Conservation (phyloP, 2,797 vertebrate species). For the Pipistrellus kuhlii region DNA sequence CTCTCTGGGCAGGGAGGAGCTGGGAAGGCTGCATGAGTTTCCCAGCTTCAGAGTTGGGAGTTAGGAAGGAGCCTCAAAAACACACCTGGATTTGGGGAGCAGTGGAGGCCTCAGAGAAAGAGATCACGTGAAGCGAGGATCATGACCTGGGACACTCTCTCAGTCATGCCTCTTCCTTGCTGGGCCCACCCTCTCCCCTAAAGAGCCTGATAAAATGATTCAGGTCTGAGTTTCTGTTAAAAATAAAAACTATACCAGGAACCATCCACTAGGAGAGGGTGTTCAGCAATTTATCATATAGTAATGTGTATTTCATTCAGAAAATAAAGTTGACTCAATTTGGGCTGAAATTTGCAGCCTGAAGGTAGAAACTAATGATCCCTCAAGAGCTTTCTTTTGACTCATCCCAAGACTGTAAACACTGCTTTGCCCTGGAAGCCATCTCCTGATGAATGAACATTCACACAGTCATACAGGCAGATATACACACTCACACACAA, state of each 20-base stretch:
- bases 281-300: background rate
- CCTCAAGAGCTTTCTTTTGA: constrained; percentile 6
- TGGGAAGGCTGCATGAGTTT: background rate
- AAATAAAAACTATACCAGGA: background rate
- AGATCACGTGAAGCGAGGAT: background rate
- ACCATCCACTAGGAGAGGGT: background rate
- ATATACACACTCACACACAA: background rate
- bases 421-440: background rate
- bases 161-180: no score
- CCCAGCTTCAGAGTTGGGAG: background rate
- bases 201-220: background rate
- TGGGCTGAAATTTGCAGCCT: constrained; percentile 16
- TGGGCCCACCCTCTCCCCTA: background rate
- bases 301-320: background rate
- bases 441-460: background rate
- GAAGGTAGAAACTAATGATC: background rate
- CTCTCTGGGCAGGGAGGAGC: background rate
- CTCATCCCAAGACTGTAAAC: background rate
- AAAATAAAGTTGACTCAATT: background rate
- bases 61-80: background rate
- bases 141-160: background rate
- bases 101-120: background rate
- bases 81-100: background rate
- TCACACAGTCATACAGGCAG: background rate
- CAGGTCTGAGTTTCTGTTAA: background rate